Conservation (phyloP, 2,113 vertebrate genomes). For the Sylvilagus bachmani region DNA sequence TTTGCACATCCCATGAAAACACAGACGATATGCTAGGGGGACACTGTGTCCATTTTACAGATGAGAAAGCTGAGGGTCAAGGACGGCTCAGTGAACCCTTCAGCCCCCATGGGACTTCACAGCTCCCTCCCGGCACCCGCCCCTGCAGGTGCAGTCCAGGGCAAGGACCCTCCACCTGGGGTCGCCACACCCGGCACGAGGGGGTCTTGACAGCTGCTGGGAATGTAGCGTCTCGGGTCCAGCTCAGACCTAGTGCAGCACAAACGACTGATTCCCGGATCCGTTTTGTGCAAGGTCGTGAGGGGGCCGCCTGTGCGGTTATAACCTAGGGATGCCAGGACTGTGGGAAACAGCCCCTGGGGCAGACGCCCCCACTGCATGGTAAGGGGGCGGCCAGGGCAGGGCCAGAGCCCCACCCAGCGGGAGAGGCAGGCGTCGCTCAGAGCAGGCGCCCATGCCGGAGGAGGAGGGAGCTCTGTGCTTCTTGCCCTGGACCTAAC, state of each 20-base stretch:
- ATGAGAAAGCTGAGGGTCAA: slow-evolving; percentile 13
- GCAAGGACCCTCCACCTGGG: background rate
- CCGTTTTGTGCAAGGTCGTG: background rate
- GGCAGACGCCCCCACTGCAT: too few species aligned
- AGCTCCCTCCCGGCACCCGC: rapidly evolving
- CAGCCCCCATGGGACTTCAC: rapidly evolving
- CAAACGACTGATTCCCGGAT: background rate
- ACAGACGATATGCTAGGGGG: background rate
- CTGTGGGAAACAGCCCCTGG: background rate
- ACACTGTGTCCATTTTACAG: background rate
- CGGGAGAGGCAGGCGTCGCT: background rate
- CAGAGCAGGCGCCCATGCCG: background rate
- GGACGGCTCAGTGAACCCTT: background rate
- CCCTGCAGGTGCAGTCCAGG: rapidly evolving
- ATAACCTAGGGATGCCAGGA: background rate
- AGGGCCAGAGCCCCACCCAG: rapidly evolving
- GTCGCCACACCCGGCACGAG: background rate
- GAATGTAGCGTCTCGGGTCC: background rate
- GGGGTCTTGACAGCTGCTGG: background rate
- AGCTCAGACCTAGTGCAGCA: background rate
- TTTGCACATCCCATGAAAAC: background rate
- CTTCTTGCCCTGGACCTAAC: background rate
- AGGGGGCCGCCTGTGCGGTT: background rate
- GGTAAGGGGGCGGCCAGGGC: too few species aligned
- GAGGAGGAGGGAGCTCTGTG: too few species aligned